Conservation (phyloP, 2,797 vertebrate species). For the Enteromius afrohamiltoni region DNA sequence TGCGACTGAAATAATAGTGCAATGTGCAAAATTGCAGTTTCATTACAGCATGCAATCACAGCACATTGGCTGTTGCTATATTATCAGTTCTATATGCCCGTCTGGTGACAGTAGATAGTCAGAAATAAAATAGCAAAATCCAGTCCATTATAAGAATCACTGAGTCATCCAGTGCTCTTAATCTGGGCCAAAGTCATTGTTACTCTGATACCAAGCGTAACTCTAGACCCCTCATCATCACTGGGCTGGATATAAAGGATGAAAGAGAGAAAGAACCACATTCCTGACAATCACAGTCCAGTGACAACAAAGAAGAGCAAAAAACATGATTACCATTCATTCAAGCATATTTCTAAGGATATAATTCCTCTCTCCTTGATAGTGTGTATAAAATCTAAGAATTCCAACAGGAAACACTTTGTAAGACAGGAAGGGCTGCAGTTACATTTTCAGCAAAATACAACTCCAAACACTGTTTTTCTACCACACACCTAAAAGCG, state of each 20-base stretch:
- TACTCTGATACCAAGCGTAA: slow-evolving; percentile 45
- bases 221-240: slow-evolving; percentile 29
- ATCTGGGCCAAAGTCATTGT: slow-evolving; percentile 35
- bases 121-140: not conserved
- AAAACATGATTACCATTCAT: not conserved
- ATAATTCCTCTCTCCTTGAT: not conserved
- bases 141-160: slow-evolving; percentile 6
- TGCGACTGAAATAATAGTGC: not conserved
- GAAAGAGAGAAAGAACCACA: slow-evolving; percentile 34
- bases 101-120: not conserved
- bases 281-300: slow-evolving; percentile 39
- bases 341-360: not conserved
- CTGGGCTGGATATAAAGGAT: slow-evolving; percentile 22
- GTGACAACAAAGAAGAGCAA: slow-evolving; percentile 6
- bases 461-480: slow-evolving; percentile 11
- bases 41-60: not conserved
- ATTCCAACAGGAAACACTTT: slow-evolving; percentile 52
- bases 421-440: slow-evolving; percentile 48
- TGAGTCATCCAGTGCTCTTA: slow-evolving; percentile 45
- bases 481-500: not conserved
- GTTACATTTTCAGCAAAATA: slow-evolving; percentile 15
- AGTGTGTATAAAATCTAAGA: not conserved
- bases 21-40: not conserved
- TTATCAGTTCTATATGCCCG: not conserved
- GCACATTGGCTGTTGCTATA: not conserved